Evolutionary conservation across 1,140 invertebrate species (phyloP).

Genomic region (Drosophila jambulina): DNA sequence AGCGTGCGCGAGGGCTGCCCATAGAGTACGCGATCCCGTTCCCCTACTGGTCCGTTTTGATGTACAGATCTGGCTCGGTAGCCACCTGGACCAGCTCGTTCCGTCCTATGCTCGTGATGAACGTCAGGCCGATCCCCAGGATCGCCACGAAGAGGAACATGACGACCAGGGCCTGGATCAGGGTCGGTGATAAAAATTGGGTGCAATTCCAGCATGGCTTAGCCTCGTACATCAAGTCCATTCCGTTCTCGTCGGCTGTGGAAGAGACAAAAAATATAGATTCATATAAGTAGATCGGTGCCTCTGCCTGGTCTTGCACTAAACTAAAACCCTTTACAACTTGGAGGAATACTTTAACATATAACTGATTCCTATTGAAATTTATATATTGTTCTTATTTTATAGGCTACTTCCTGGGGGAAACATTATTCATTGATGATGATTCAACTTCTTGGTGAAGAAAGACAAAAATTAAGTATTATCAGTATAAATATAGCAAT

Average conservation of each 20-base stretch:
- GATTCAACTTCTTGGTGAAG: not conserved
- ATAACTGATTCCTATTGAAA: not conserved
- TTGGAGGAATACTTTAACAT: not conserved
- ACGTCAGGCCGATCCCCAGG: slow-evolving; percentile 23
- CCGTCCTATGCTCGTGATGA: slow-evolving; percentile 46
- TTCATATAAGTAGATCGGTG: not conserved
- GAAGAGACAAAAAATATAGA: not conserved
- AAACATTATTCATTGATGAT: not conserved
- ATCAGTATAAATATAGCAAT: not conserved
- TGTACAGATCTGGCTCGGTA: slow-evolving; percentile 40
- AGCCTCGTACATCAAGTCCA: slow-evolving; percentile 16
- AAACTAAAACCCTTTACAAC: not conserved
- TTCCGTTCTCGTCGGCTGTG: not conserved
- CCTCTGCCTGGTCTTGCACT: too few relatives aligned
- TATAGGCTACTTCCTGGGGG: not conserved
- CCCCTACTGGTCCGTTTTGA: slow-evolving; percentile 42
- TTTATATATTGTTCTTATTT: not conserved
- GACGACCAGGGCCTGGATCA: slow-evolving; percentile 30
- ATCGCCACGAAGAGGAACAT: slow-evolving; percentile 9
- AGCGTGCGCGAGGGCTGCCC: slow-evolving; percentile 39
- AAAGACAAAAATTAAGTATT: not conserved
- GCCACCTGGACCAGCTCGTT: slow-evolving; percentile 3
- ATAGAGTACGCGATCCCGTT: slow-evolving; percentile 18
- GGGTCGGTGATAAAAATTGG: slow-evolving; percentile 5
- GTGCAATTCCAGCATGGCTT: slow-evolving; percentile 59